These are phyloP conservation scores for Trematomus bernacchii DNA, from an alignment of 2,797 vertebrate genomes.

Conservation along the genomic window DNA sequence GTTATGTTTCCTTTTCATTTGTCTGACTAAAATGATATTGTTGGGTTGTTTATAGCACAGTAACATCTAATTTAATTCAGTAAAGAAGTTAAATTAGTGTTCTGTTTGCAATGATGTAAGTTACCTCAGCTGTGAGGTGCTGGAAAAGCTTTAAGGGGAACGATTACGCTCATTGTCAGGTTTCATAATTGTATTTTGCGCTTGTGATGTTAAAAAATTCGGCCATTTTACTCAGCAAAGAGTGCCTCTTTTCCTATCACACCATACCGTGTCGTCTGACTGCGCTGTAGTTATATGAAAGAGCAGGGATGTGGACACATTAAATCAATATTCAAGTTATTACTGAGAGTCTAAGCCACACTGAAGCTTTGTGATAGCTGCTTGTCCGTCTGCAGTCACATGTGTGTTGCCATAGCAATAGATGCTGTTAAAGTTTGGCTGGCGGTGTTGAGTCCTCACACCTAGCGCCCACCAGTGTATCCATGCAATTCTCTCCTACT, in stretches of 20 bases:
- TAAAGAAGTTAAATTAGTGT: too few species aligned
- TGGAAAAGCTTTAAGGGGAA: too few species aligned
- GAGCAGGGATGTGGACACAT: constrained; percentile 9
- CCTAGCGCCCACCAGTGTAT: constrained; percentile 64
- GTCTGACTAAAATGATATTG: too few species aligned
- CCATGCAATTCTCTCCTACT: constrained; percentile 37
- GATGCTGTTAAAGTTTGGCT: constrained; percentile 45
- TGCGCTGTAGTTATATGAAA: not conserved
- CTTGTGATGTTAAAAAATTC: not conserved
- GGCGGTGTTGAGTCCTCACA: constrained; percentile 39
- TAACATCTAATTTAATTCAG: too few species aligned
- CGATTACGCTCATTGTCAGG: too few species aligned
- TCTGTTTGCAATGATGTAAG: too few species aligned
- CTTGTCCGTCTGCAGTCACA: not conserved
- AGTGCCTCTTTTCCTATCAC: not conserved
- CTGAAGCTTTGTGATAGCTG: not conserved
- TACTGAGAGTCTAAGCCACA: not conserved
- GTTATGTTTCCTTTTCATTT: too few species aligned
- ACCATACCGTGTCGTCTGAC: not conserved
- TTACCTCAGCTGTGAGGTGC: too few species aligned
- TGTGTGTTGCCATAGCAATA: constrained; percentile 54
- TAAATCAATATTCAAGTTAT: constrained; percentile 22
- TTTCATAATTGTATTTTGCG: too few species aligned
- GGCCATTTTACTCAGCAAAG: not conserved
- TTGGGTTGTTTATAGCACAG: too few species aligned